phyloP scores from a whole-genome alignment of 2,797 vertebrate species.

The Tokudaia muenninki region DNA sequence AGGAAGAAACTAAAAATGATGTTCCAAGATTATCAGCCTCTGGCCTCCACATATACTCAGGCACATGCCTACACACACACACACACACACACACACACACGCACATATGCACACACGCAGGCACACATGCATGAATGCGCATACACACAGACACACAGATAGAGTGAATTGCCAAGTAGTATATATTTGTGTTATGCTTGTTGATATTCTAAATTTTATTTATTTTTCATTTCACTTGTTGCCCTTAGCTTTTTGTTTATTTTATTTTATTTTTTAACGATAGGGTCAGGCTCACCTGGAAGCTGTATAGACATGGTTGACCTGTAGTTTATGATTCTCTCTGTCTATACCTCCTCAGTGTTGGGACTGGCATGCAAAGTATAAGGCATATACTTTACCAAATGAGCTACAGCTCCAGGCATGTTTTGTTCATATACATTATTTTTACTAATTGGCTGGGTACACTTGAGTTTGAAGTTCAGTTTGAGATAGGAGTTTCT shows the following conservation, averaged over 20 bases:
- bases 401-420: background rate
- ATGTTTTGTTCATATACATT: background rate
- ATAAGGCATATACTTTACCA: background rate
- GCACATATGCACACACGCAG: background rate
- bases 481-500: background rate
- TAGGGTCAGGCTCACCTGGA: background rate
- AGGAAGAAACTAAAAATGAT: background rate
- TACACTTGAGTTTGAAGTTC: background rate
- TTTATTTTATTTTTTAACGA: too few species aligned
- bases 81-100: background rate
- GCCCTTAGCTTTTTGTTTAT: background rate
- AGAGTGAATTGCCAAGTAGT: background rate
- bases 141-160: background rate
- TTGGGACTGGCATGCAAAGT: background rate
- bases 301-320: background rate
- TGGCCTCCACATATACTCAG: background rate
- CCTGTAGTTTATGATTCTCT: background rate
- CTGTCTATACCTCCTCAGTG: background rate
- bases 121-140: too few species aligned
- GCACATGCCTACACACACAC: too few species aligned
- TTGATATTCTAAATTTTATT: background rate
- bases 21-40: background rate
- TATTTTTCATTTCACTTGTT: background rate
- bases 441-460: background rate
- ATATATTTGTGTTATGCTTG: background rate